A percentile compares a stretch with the other conserved stretches of the same genome.
These are phyloP conservation scores for Altica lythri DNA, from an alignment of 2,888 invertebrate genomes.

Conservation along the genomic window DNA sequence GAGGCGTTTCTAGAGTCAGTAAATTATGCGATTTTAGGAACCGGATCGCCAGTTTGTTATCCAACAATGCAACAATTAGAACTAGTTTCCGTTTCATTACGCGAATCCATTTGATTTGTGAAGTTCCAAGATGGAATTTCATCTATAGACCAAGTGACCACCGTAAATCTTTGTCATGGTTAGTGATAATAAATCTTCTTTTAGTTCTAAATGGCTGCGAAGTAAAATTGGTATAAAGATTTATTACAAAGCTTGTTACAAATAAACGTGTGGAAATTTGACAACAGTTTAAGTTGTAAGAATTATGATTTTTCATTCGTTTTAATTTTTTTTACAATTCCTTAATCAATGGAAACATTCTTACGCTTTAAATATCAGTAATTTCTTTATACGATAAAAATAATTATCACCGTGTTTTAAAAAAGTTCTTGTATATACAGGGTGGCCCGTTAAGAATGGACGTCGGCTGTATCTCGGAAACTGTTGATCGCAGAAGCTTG, in stretches of 20 bases:
- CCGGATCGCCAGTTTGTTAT: slow-evolving; percentile 24
- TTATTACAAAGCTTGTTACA: slow-evolving; percentile 11
- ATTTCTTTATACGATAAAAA: no score
- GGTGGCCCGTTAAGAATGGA: no score
- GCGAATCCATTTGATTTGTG: slow-evolving; percentile 14
- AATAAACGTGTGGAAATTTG: slow-evolving; percentile 3
- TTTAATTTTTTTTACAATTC: no score
- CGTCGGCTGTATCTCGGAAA: no score
- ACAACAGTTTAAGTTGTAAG: slow-evolving; percentile 1
- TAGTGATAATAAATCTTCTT: slow-evolving; percentile 23
- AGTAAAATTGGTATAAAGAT: slow-evolving; percentile 19
- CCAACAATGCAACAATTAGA: slow-evolving; percentile 29
- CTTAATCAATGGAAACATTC: no score
- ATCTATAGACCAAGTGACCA: slow-evolving; percentile 12
- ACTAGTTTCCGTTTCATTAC: slow-evolving; percentile 25
- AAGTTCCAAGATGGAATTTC: slow-evolving; percentile 23
- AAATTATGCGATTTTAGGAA: slow-evolving; percentile 21
- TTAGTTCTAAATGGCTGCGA: slow-evolving; percentile 11
- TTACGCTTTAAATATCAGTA: no score
- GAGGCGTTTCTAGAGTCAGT: slow-evolving; percentile 18
- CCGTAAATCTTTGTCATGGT: slow-evolving; percentile 18
- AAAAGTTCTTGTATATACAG: no score
- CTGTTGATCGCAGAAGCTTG: no score
- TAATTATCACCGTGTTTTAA: no score
- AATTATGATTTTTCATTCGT: no score